Evolutionary conservation across 2,888 invertebrate species (phyloP).

Genomic region (Serrognathus titanus): DNA sequence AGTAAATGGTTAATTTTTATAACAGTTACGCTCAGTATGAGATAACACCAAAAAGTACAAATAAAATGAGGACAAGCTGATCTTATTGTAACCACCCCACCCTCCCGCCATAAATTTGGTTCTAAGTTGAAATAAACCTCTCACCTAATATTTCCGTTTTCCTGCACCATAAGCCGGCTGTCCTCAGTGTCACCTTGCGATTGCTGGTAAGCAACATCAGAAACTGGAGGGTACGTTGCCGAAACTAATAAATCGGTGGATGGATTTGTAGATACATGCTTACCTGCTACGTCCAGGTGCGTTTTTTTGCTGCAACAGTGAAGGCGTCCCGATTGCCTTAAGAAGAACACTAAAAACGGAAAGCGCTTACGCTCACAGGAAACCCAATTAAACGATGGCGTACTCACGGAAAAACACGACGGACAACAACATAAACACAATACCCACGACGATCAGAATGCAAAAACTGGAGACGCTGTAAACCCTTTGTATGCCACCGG

Average conservation of each 20-base stretch:
- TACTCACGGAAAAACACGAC: slow-evolving; percentile 9
- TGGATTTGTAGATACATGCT: slow-evolving; percentile 57
- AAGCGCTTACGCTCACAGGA: too few species aligned
- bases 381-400: too few species aligned
- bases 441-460: slow-evolving; percentile 10
- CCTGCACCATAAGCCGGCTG: slow-evolving; percentile 66
- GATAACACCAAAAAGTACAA: too few species aligned
- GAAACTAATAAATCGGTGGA: slow-evolving; percentile 73
- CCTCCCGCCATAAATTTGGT: neutral
- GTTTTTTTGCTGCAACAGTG: slow-evolving; percentile 44
- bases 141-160: slow-evolving; percentile 68
- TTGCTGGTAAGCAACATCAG: slow-evolving; percentile 63
- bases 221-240: slow-evolving; percentile 72
- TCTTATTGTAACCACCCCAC: too few species aligned
- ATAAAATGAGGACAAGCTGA: too few species aligned
- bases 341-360: slow-evolving; percentile 39
- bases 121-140: slow-evolving; percentile 18
- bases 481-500: neutral
- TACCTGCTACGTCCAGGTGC: slow-evolving; percentile 53
- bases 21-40: too few species aligned
- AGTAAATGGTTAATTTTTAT: too few species aligned
- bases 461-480: neutral
- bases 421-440: slow-evolving; percentile 6
- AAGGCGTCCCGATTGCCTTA: slow-evolving; percentile 38
- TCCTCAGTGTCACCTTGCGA: slow-evolving; percentile 66